Evolutionary conservation across 2,113 vertebrate species (phyloP).

Genomic region (Picathartes gymnocephalus): DNA sequence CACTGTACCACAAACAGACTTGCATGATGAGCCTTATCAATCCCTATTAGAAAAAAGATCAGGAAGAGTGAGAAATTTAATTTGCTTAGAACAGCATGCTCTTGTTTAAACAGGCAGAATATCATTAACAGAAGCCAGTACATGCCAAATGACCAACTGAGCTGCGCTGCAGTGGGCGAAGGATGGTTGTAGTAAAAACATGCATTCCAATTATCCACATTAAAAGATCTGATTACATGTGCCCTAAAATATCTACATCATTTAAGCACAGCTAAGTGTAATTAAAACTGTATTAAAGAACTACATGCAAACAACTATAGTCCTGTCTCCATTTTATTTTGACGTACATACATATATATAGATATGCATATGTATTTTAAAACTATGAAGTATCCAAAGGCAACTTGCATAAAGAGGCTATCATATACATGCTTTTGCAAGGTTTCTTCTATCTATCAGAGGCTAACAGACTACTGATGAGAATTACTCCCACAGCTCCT

Average conservation of each 20-base stretch:
- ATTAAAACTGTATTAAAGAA: neutral
- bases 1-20: neutral
- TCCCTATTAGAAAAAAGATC: neutral
- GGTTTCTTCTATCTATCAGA: neutral
- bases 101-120: conserved; percentile 11
- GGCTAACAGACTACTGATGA: neutral
- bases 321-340: neutral
- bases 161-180: neutral
- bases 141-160: neutral
- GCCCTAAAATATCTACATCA: neutral
- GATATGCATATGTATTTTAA: neutral
- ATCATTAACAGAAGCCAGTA: neutral
- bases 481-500: neutral
- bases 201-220: conserved; percentile 5
- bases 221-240: neutral
- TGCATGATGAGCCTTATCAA: neutral
- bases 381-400: neutral
- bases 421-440: neutral
- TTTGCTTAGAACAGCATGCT: neutral
- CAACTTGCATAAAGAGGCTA: neutral
- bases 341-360: neutral
- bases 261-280: neutral
- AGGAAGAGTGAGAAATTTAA: neutral
- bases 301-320: neutral
- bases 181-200: neutral